phyloP scores from a whole-genome alignment of 53 echinoderm and acorn worm genomes.

The Luidia sarsii region DNA sequence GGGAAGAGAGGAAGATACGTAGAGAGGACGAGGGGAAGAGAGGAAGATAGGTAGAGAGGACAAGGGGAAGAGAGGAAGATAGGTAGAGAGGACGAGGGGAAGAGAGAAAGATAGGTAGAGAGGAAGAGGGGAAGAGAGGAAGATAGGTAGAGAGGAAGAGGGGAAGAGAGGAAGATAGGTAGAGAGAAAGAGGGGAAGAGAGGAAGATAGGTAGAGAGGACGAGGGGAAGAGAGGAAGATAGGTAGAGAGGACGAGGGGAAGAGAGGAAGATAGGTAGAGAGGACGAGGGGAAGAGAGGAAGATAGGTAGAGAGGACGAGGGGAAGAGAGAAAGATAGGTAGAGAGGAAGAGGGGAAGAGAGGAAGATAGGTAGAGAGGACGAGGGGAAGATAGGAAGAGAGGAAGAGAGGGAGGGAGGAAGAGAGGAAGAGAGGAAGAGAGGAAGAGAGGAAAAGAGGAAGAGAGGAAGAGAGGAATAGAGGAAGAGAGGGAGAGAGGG shows the following conservation, averaged over 20 bases:
- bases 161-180: background rate
- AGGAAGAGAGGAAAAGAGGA: background rate
- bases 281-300: too few relatives aligned
- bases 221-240: too few relatives aligned
- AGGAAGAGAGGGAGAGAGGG: background rate
- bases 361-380: too few relatives aligned
- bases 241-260: too few relatives aligned
- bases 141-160: background rate
- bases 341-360: too few relatives aligned
- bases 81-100: background rate
- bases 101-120: background rate
- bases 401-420: background rate
- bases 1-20: too few relatives aligned
- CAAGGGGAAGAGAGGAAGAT: background rate
- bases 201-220: background rate
- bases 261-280: too few relatives aligned
- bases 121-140: background rate
- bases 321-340: too few relatives aligned
- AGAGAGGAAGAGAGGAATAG: background rate
- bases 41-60: too few relatives aligned
- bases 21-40: too few relatives aligned
- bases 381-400: background rate
- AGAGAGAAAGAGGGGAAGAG: background rate
- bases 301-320: too few relatives aligned
- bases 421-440: background rate